phyloP scores from a whole-genome alignment of 35 echinoderm and acorn worm genomes.

The Anneissia japonica region DNA sequence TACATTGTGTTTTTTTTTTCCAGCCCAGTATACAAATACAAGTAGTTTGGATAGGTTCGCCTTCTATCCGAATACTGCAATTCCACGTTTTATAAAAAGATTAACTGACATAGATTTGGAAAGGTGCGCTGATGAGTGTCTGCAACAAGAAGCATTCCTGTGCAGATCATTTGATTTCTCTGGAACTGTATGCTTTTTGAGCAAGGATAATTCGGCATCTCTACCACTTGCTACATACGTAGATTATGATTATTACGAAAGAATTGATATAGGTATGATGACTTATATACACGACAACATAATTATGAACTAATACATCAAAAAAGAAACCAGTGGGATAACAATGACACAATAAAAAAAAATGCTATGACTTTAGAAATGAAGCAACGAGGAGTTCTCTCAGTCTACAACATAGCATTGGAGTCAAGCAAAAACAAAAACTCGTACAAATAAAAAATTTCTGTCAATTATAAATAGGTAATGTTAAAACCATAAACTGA shows the following conservation, averaged over 20 bases:
- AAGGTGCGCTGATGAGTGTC: constrained; percentile 52
- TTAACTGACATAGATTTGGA: constrained; percentile 6
- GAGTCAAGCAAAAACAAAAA: too few species aligned
- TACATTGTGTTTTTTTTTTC: background rate
- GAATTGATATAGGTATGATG: constrained; percentile 82
- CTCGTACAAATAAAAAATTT: too few species aligned
- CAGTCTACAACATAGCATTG: too few species aligned
- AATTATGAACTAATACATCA: too few species aligned
- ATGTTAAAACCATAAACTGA: too few species aligned
- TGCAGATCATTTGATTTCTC: constrained; percentile 85
- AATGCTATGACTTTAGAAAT: too few species aligned
- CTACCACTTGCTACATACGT: background rate
- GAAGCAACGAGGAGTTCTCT: too few species aligned
- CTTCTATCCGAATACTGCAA: background rate
- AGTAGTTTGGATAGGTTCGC: constrained; percentile 10
- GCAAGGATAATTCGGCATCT: constrained; percentile 28
- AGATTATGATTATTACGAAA: constrained; percentile 66
- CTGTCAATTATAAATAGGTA: too few species aligned
- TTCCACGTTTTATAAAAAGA: background rate
- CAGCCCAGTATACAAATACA: background rate
- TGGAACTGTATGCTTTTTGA: constrained; percentile 39
- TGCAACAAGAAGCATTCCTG: constrained; percentile 30
- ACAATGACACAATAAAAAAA: too few species aligned
- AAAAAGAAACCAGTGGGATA: too few species aligned
- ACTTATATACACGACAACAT: too few species aligned